Evolutionary conservation across 2,797 vertebrate species (phyloP).

Genomic region (Onychomys arenicola): DNA sequence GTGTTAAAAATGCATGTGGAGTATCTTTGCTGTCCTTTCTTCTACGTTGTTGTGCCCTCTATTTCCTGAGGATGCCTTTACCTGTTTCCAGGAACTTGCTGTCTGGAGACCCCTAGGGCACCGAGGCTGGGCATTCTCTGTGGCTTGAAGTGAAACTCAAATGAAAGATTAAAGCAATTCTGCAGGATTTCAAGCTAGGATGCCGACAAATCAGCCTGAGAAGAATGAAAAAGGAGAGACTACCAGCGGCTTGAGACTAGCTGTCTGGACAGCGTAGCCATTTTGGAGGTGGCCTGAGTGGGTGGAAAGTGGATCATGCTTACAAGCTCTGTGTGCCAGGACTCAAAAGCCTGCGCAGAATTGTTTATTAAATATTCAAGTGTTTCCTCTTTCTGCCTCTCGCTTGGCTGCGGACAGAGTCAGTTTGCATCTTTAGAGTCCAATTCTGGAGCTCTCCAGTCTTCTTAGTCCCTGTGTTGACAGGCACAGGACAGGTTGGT

Average conservation of each 20-base stretch:
- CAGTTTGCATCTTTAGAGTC: slow-evolving; percentile 70
- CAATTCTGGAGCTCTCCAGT: background rate
- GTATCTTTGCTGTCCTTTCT: slow-evolving; percentile 59
- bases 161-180: slow-evolving; percentile 88
- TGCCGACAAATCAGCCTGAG: slow-evolving; percentile 77
- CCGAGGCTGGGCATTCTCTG: slow-evolving; percentile 81
- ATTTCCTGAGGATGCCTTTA: slow-evolving; percentile 81
- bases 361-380: slow-evolving; percentile 87
- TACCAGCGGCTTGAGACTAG: slow-evolving; percentile 68
- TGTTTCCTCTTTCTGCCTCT: slow-evolving; percentile 74
- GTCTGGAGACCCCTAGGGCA: slow-evolving; percentile 81
- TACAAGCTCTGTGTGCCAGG: slow-evolving; percentile 74
- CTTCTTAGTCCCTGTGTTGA: background rate
- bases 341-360: slow-evolving; percentile 76
- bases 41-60: slow-evolving; percentile 63
- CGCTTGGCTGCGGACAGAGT: slow-evolving; percentile 54
- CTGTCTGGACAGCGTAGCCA: slow-evolving; percentile 81
- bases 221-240: background rate
- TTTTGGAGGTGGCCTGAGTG: slow-evolving; percentile 76
- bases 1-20: slow-evolving; percentile 84
- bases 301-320: slow-evolving; percentile 74
- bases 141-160: slow-evolving; percentile 85
- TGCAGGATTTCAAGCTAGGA: slow-evolving; percentile 86
- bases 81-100: slow-evolving; percentile 83
- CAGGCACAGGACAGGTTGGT: slow-evolving; percentile 30